Percentiles rank a stretch among this genome's conserved stretches.
phyloP scores from a whole-genome alignment of 2,113 vertebrate genomes.

The Stigmatopora argus region DNA sequence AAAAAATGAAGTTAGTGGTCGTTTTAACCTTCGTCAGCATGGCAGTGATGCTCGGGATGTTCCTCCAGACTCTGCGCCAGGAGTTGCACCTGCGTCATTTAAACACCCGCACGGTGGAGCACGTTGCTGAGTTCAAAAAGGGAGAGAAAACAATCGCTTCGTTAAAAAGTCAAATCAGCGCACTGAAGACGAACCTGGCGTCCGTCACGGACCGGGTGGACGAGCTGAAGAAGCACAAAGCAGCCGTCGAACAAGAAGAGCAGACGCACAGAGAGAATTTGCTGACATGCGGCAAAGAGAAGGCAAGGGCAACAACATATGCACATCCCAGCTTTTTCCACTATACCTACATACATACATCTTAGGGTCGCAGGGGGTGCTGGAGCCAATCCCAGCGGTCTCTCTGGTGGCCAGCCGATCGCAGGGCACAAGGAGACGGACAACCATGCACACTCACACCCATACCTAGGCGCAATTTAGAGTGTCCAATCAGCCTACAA shows the following conservation, averaged over 20 bases:
- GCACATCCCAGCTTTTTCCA: not conserved
- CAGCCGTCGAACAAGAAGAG: fast-evolving
- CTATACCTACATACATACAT: too few relatives aligned
- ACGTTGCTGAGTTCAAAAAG: constrained; percentile 5
- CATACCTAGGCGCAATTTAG: too few relatives aligned
- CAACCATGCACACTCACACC: too few relatives aligned
- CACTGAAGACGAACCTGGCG: constrained; percentile 1
- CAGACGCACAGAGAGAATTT: not conserved
- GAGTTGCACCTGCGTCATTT: constrained; percentile 33
- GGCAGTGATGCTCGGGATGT: constrained; percentile 28
- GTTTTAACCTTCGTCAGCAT: constrained; percentile 20
- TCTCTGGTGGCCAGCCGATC: too few relatives aligned
- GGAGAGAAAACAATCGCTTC: constrained; percentile 46
- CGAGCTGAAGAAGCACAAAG: constrained; percentile 26
- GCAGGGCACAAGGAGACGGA: too few relatives aligned
- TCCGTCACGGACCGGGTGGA: constrained; percentile 5
- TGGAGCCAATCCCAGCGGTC: too few relatives aligned
- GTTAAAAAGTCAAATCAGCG: constrained; percentile 24
- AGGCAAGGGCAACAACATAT: constrained; percentile 36
- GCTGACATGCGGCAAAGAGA: constrained; percentile 38
- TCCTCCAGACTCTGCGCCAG: constrained; percentile 49
- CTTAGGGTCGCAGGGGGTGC: too few relatives aligned
- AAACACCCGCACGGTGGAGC: not conserved
- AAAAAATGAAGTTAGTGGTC: constrained; percentile 36
- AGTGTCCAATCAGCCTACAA: too few relatives aligned